These are phyloP conservation scores for Leptinotarsa juncta DNA, from an alignment of 2,888 invertebrate genomes.

Conservation along the genomic window DNA sequence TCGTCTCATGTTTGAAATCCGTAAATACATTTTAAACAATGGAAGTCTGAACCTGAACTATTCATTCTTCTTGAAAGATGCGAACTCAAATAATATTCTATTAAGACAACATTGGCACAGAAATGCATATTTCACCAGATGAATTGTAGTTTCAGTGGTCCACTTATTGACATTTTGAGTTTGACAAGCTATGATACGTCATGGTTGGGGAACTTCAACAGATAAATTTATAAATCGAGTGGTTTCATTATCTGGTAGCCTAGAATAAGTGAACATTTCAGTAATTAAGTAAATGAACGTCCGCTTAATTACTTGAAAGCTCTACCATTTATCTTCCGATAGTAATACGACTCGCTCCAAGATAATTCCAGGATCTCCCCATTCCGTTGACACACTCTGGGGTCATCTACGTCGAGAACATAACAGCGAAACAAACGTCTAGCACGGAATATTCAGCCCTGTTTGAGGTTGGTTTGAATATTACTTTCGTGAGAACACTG, in stretches of 20 bases:
- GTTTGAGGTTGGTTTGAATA: background rate
- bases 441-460: constrained; percentile 20
- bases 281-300: constrained; percentile 49
- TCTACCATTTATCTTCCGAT: constrained; percentile 46
- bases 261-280: constrained; percentile 35
- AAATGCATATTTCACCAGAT: background rate
- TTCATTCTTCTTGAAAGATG: too few relatives aligned
- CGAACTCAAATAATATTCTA: background rate
- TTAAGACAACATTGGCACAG: background rate
- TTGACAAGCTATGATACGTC: background rate
- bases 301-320: constrained; percentile 48
- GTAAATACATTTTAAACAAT: too few relatives aligned
- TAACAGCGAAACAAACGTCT: background rate
- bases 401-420: constrained; percentile 26
- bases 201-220: background rate
- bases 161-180: background rate
- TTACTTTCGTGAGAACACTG: background rate
- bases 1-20: too few relatives aligned
- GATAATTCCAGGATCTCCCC: constrained; percentile 35
- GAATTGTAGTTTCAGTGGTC: background rate
- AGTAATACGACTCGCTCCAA: constrained; percentile 42
- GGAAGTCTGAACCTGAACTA: too few relatives aligned
- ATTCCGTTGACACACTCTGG: constrained; percentile 41
- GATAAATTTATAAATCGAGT: constrained; percentile 28
- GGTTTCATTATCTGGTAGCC: constrained; percentile 29